Conservation (phyloP, 2,888 invertebrate genomes). For the Belgica antarctica region DNA sequence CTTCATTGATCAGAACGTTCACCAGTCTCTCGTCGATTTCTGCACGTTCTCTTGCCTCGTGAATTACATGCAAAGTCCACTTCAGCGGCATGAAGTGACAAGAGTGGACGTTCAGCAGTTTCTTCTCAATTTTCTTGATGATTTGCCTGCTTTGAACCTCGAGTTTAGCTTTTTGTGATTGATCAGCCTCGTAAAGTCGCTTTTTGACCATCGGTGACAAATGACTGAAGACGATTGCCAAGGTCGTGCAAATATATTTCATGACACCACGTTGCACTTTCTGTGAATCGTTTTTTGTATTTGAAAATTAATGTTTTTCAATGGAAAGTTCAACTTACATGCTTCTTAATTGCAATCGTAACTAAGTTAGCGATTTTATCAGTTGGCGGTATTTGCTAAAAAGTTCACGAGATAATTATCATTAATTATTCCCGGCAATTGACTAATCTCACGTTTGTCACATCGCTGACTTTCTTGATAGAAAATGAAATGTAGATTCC, state of each 20-base stretch:
- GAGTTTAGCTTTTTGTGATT: background rate
- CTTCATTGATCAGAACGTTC: background rate
- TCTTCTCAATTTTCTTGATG: background rate
- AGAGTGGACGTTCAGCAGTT: background rate
- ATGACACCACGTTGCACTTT: background rate
- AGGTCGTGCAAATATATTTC: background rate
- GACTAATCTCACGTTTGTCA: background rate
- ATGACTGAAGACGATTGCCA: constrained; percentile 1
- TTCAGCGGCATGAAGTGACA: constrained; percentile 13
- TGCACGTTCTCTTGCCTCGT: background rate
- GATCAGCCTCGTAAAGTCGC: background rate
- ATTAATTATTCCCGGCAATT: background rate
- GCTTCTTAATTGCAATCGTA: background rate
- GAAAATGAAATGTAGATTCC: background rate
- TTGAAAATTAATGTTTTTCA: background rate
- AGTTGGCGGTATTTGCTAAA: constrained; percentile 6
- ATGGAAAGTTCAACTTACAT: background rate
- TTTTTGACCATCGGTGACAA: background rate
- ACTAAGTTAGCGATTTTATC: constrained; percentile 5
- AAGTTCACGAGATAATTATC: background rate
- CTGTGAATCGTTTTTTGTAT: background rate
- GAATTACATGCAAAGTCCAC: background rate
- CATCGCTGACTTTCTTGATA: constrained; percentile 9
- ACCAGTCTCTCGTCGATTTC: background rate
- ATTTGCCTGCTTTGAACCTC: background rate